phyloP scores from a whole-genome alignment of 1,140 invertebrate species.

The Nephotettix cincticeps region DNA sequence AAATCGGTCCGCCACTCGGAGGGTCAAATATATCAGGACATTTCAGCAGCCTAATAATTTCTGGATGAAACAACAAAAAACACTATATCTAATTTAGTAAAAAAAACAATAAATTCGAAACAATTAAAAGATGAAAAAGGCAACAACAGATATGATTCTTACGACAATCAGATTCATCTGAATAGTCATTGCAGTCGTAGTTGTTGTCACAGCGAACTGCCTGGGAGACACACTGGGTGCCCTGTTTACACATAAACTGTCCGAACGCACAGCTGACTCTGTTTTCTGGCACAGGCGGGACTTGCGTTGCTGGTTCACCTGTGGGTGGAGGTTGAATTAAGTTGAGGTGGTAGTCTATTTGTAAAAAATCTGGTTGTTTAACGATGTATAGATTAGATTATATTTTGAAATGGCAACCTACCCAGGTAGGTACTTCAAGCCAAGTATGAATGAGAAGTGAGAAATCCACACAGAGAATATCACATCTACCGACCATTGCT shows the following conservation, averaged over 20 bases:
- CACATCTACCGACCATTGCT: too few relatives aligned
- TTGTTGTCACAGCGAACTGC: slow-evolving; percentile 55
- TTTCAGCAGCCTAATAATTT: neutral
- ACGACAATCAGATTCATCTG: slow-evolving; percentile 58
- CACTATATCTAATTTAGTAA: neutral
- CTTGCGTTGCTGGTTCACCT: slow-evolving; percentile 12
- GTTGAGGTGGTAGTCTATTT: too few relatives aligned
- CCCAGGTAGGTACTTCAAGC: too few relatives aligned
- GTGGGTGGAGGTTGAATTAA: too few relatives aligned
- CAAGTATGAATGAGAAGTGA: too few relatives aligned
- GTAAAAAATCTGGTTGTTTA: too few relatives aligned
- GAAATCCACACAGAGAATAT: too few relatives aligned
- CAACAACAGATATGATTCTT: slow-evolving; percentile 24
- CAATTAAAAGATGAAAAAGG: neutral
- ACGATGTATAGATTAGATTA: too few relatives aligned
- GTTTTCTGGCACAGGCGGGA: slow-evolving; percentile 12
- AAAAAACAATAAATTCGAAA: neutral
- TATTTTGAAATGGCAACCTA: too few relatives aligned
- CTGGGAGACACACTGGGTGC: slow-evolving; percentile 55
- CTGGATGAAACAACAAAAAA: neutral
- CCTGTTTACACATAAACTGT: slow-evolving; percentile 58
- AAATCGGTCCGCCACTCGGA: too few relatives aligned
- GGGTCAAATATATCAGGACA: neutral
- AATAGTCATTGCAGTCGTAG: slow-evolving; percentile 67
- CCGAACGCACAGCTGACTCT: slow-evolving; percentile 48